A percentile compares a stretch with the other conserved stretches of the same genome.
Conservation (phyloP, 2,888 invertebrate species). For the Plusia festucae region DNA sequence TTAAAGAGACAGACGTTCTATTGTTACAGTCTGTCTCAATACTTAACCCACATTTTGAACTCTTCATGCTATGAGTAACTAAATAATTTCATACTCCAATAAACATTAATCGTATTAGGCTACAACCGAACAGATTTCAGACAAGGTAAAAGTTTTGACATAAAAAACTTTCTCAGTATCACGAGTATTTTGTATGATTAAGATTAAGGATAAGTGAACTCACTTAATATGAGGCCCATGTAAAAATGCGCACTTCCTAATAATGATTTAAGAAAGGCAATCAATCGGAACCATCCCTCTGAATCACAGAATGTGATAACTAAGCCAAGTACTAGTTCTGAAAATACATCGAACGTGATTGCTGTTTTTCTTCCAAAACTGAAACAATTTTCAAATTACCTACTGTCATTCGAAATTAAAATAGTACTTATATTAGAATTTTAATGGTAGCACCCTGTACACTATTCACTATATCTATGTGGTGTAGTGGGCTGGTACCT, state of each 20-base stretch:
- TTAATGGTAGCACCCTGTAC: no score
- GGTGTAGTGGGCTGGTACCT: neutral
- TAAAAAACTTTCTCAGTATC: neutral
- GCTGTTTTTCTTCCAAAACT: conserved; percentile 80
- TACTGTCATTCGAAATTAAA: no score
- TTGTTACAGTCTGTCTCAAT: neutral
- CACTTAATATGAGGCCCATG: conserved; percentile 77
- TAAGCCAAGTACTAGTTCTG: conserved; percentile 69
- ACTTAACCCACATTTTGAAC: neutral
- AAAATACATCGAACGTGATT: conserved; percentile 66
- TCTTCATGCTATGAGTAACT: neutral
- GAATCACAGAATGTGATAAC: conserved; percentile 78
- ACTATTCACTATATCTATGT: no score
- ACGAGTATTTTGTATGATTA: neutral
- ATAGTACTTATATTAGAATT: no score
- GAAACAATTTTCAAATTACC: conserved; percentile 49
- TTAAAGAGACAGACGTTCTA: neutral
- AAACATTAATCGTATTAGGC: neutral
- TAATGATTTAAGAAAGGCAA: conserved; percentile 77
- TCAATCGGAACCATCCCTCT: conserved; percentile 78
- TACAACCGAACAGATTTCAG: neutral
- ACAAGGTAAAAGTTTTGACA: neutral
- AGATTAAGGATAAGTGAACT: conserved; percentile 41
- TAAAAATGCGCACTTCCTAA: conserved; percentile 75
- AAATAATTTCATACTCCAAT: conserved; percentile 3